These are phyloP conservation scores for Ischnus inquisitorius DNA, from an alignment of 2,888 invertebrate species.

Conservation along the genomic window DNA sequence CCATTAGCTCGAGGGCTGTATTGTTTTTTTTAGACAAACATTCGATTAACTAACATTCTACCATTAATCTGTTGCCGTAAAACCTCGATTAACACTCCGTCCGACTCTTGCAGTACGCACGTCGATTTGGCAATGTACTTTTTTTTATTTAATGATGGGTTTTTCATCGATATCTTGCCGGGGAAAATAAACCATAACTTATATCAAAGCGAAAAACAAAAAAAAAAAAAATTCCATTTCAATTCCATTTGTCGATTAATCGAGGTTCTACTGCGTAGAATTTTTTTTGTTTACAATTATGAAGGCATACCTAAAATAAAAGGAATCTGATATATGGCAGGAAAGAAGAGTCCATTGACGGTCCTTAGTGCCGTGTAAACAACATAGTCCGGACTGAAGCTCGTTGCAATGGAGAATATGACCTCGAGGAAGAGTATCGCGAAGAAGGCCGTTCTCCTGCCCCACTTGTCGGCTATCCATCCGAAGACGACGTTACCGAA, in stretches of 20 bases:
- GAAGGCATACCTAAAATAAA: constrained; percentile 88
- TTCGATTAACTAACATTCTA: constrained; percentile 19
- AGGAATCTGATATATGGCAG: constrained; percentile 89
- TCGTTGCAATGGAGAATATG: constrained; percentile 88
- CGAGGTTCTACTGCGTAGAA: not conserved
- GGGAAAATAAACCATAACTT: too few species aligned
- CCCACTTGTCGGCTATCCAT: constrained; percentile 90
- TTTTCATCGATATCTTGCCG: too few species aligned
- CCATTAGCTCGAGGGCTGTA: constrained; percentile 88
- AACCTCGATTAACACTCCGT: not conserved
- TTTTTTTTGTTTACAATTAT: not conserved
- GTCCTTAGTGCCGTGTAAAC: constrained; percentile 88
- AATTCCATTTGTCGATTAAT: not conserved
- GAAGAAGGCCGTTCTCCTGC: constrained; percentile 88
- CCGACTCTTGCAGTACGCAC: too few species aligned
- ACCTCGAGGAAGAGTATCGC: constrained; percentile 88
- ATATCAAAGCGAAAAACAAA: too few species aligned
- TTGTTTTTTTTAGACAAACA: constrained; percentile 41
- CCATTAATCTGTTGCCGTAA: not conserved
- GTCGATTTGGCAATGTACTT: too few species aligned
- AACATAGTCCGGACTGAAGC: constrained; percentile 88
- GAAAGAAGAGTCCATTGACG: constrained; percentile 89
- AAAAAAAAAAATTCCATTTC: too few species aligned
- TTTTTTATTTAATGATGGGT: too few species aligned
- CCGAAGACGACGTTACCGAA: constrained; percentile 90